A percentile compares a stretch with the other conserved stretches of the same genome.
phyloP scores from a whole-genome alignment of 2,113 vertebrate genomes.

The Scopus umbretta region DNA sequence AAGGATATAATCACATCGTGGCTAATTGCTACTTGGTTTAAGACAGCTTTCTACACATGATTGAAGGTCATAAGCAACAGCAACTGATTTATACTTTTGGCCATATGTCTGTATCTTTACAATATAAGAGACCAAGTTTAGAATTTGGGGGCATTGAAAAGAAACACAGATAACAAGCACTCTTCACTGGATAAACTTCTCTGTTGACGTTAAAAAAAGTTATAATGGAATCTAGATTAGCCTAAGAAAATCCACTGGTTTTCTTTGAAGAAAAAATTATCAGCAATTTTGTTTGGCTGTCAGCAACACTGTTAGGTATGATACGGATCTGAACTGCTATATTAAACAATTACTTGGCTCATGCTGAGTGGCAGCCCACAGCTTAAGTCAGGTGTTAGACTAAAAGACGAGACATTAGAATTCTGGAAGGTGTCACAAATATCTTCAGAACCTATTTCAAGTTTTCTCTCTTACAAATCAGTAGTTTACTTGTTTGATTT shows the following conservation, averaged over 20 bases:
- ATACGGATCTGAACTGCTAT: neutral
- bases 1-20: neutral
- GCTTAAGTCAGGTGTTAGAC: neutral
- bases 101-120: neutral
- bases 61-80: neutral
- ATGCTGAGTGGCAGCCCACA: neutral
- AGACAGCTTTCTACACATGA: neutral
- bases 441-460: neutral
- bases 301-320: neutral
- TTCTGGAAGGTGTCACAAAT: neutral
- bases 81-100: neutral
- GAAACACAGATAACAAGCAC: neutral
- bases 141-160: neutral
- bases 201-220: neutral
- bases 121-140: neutral
- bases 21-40: neutral
- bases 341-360: neutral
- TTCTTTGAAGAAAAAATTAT: neutral
- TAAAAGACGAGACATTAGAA: neutral
- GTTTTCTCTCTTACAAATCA: neutral
- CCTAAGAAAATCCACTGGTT: neutral
- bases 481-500: neutral
- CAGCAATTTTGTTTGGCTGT: neutral
- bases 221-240: neutral
- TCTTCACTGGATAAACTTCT: neutral